Base-by-base conservation (phyloP, 2,888 invertebrate genomes). In the Rotaria socialis region DNA sequence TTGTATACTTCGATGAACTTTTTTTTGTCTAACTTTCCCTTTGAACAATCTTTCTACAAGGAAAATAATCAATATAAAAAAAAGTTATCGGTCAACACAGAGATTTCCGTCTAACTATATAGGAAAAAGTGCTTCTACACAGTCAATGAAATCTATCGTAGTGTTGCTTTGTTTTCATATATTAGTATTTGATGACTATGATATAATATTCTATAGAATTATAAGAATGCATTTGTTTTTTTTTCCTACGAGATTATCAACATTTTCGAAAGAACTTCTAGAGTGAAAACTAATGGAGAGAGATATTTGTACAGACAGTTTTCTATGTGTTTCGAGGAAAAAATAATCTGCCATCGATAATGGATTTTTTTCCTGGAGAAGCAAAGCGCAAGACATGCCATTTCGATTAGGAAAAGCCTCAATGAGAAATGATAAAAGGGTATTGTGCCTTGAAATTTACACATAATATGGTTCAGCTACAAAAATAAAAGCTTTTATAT, bases 21-120 rank as follows among this genome's bases (percentile, higher is more conserved):
- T 27, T 80, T 86, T 52, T 86, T 86, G 35, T 86, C 86, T 24
- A 86, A 84, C 55, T 85, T 74, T 50, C 86, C 86, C 74, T 86
- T 86, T 75, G 86, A 52, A 55, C 86, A 86, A 58, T 86, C 86
- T 86, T 86, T 86, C 86, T 86, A 24, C n/a, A 85, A 86, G 67
- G 50, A 19, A 67, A 35, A 35, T 35, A 11, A 16, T 35, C 16
- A 67, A 50, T 50, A 4, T 50, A 50, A 11, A 50, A 16, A 19
- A 35, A 67, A 35, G 35, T 67, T 5, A 19, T 27, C 67, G 16
- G 19, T 67, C 35, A 67, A 67, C 35, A 6, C 19, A 27, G 19
- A 41, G 35, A 67, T 67, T 67, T 67, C 35, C 67, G 35, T 35
- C 35, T 35, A 14, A 4, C 19, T 41, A 19, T 27, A 35, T 14